Evolutionary conservation across 2,113 vertebrate species (phyloP), one percentile per base, ranked within the genome.

Genomic region (Camelus bactrianus): DNA sequence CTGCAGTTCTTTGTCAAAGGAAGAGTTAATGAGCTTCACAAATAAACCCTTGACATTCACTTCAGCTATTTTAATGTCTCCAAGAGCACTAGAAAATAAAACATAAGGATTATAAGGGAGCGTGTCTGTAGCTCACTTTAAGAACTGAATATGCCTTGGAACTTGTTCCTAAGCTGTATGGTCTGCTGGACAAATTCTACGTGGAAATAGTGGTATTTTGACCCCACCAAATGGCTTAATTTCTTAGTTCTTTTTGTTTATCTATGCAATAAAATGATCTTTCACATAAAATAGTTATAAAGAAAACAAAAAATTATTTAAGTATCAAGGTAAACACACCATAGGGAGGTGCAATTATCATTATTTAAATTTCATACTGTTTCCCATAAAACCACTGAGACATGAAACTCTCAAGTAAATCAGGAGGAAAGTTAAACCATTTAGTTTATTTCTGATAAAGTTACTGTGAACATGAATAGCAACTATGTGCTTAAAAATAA

Each of bases 1-100:
- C 5, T 65, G 90, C 56, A 98, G 73, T 89, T 98, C 98, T 97
- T 96, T 97, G 85, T 98, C 90, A 15, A 2, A n/a, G 6, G 93
- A 98, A 93, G n/a, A 85, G 82, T 98, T 98, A 60, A 90, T 3
- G 15, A 98, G 95, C 86, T 95, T 98, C 97, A 98, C 93, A 67
- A 98, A 99, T 80, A 89, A 69, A 58, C 95, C 95, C 0, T 60
- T 89, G 77, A 30, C 4, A 64, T 98, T 92, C 76, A 98, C 97
- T 48, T 98, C 98, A 38, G 52, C 79, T 93, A 98, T 98, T 97
- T 98, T 96, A 65, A 97, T 65, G 65, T 98, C 97, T 95, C 98
- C 97, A 88, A 94, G 30, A 95, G 97, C 92, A 96, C 97, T 98
- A 79, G 72, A 87, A 89, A 96, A 96, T 28, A 95, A 91, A 95